Evolutionary conservation across 2,888 invertebrate species (phyloP), one percentile per base, ranked within the genome.

Genomic region (Apamea anceps): DNA sequence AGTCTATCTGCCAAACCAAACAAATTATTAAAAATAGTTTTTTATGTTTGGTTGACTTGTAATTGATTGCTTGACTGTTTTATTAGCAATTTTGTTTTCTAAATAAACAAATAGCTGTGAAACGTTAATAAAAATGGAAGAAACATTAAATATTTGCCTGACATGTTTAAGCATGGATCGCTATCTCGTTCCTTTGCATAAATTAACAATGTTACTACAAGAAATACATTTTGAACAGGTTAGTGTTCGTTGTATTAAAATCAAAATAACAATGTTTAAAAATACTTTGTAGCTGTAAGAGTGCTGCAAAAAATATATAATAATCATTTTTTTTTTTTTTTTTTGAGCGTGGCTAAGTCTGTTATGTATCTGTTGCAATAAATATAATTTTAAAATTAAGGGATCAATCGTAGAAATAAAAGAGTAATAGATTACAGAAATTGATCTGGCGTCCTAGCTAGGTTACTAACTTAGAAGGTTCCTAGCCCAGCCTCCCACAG

Each of bases 161-260:
- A 90, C 93, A 51, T 93, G 93, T 60, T 80, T 93, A 70, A 89
- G 90, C 70, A 84, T 54, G 18, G 87, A 90, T 65, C 91, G 93
- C 8, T 75, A 57, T 10, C 68, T 91, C 18, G 70, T 89, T 37
- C 81, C 90, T 21, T 25, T 89, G 28, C 15, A 75, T 25, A 80
- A 85, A 79, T 62, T 91, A 42, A 67, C 71, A 37, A 57, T 15
- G 18, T 51, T 91, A 72, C 28, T 91, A n/a, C 72, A 88, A 57
- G 81, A 89, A 75, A 73, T 88, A 28, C 71, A 84, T 37, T 80
- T 89, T 12, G 10, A 48, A 13, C 85, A 90, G 88, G 92, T 91
- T 67, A 85, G 86, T 87, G 0, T 45, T 12, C n/a, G n/a, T 67
- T 42, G 0, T 32, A 15, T 15, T 63, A 32, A 10, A 32, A 48